Evolutionary conservation across 2,888 invertebrate genomes (phyloP).

Genomic region (Rhimphoctona megacephalus): DNA sequence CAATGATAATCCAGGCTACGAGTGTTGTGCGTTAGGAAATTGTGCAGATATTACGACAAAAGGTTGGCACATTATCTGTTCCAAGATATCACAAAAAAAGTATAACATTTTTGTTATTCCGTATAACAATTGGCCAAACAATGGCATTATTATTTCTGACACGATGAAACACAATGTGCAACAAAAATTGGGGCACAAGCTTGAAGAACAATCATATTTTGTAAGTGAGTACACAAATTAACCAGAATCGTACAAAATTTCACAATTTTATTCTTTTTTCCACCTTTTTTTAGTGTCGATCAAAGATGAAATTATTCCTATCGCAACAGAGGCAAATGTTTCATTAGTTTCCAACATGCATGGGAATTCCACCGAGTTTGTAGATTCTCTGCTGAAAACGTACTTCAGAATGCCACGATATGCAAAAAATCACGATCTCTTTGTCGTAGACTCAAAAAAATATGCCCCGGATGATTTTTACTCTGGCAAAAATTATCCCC

Average conservation of each 20-base stretch:
- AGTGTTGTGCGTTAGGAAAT: constrained; percentile 75
- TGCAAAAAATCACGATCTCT: constrained; percentile 88
- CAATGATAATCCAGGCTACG: constrained; percentile 72
- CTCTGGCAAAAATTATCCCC: constrained; percentile 72
- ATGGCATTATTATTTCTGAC: constrained; percentile 77
- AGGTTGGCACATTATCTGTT: constrained; percentile 72
- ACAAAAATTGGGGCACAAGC: constrained; percentile 68
- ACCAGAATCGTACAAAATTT: constrained; percentile 13
- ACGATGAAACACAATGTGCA: constrained; percentile 77
- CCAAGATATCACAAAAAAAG: constrained; percentile 72
- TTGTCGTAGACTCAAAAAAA: constrained; percentile 87
- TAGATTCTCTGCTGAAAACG: constrained; percentile 88
- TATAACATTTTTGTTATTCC: constrained; percentile 78
- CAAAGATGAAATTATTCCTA: constrained; percentile 60
- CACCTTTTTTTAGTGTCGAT: constrained; percentile 73
- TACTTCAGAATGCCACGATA: constrained; percentile 90
- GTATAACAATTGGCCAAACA: constrained; percentile 59
- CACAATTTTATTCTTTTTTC: not conserved
- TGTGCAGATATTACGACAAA: constrained; percentile 69
- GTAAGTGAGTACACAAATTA: constrained; percentile 76
- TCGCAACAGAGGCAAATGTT: constrained; percentile 77
- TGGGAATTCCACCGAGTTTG: constrained; percentile 82
- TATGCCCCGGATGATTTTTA: constrained; percentile 83
- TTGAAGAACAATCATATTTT: constrained; percentile 73
- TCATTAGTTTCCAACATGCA: constrained; percentile 78